Base-by-base conservation (phyloP, 2,888 invertebrate species). In the Dicyrtoma fusca region DNA sequence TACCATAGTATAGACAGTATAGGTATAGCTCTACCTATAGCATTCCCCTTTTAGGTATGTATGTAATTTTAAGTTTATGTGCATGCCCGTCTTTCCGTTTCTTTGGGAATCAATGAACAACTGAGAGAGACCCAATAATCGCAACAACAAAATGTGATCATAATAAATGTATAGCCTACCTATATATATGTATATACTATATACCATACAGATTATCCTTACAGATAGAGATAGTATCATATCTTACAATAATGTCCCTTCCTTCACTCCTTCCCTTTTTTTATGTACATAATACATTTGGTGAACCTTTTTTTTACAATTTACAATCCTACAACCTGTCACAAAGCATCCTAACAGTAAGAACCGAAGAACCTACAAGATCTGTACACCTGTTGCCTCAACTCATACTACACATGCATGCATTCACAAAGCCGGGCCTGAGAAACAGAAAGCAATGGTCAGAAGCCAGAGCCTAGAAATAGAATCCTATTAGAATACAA, bases 71-170 rank as follows among this genome's bases (percentile, higher is more conserved):
- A 57, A 14, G 26, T 57, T 25, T 68, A 68, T 68, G 55, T 68
- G 68, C 68, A 68, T 68, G 68, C 68, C 68, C 68, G 68, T 68
- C 53, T 68, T 55, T 68, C 68, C 57, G 68, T 53, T 68, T 64
- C 51, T 21, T 51, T 23, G 25, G 57, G 57, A 25, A 14, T 61
- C 61, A 34, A 4, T 42, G 14, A 61, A 25, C n/a, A 8, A 42
- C 25, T 8, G 42, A n/a, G 13, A 57, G 57, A 57, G 26, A 57
- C 57, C 25, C 57, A 21, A 57, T 25, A 57, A 57, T 13, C 57
- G 25, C 25, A 11, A 1, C 17, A 53, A 13, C 21, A 23, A 13
- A 10, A 8, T 23, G 11, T 59, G 13, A 14, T 11, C 13, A 21
- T 59, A n/a, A n/a, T n/a, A n/a, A n/a, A n/a, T n/a, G n/a, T n/a